Base-by-base conservation (phyloP, 37 sponge, comb jelly and placozoan species). In the Spongia lamella region DNA sequence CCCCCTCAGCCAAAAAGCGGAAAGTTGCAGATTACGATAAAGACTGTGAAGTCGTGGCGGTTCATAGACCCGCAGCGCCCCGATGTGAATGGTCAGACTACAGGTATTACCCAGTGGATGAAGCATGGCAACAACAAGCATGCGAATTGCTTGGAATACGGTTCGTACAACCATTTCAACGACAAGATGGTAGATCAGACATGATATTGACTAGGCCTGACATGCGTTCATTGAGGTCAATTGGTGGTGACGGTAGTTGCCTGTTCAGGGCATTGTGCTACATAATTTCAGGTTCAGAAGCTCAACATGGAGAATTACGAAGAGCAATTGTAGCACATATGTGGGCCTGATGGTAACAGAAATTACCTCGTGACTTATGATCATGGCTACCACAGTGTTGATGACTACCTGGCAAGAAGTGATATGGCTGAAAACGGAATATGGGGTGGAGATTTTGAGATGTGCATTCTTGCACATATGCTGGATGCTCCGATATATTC, bases 391-490 rank as follows among this genome's bases (percentile, higher is more conserved):
- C 29, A 35, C 7, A 17, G 16, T 52, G 53, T 52, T 14, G 53
- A 52, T 17, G 29, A 63, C 63, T 9, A 24, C 20, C n/a, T n/a
- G n/a, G n/a, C n/a, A n/a, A n/a, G n/a, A n/a, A n/a, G n/a, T n/a
- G n/a, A 13, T 1, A 66, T 66, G 67, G 20, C 34, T 36, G 37
- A 13, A 1, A 33, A 34, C 36, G 67, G 67, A 38, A 33, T 39
- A 66, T 66, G 67, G 67, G 38, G 67, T 7, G 5, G 39, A 21
- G 67, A 66, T 4, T 11, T 66, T 66, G 40, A 66, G n/a, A 66
- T 66, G 24, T 33, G 13, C 1, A 14, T 38, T 14, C n/a, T 66
- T 27, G 67, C 67, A 4, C 67, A 66, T 33, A 34, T 66, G 38
- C 7, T 66, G 19, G 39, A 66, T 1, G 36, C 67, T 3, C 13